These are phyloP conservation scores for Climacteris rufus DNA, from an alignment of 2,113 vertebrate genomes.

Conservation along the genomic window DNA sequence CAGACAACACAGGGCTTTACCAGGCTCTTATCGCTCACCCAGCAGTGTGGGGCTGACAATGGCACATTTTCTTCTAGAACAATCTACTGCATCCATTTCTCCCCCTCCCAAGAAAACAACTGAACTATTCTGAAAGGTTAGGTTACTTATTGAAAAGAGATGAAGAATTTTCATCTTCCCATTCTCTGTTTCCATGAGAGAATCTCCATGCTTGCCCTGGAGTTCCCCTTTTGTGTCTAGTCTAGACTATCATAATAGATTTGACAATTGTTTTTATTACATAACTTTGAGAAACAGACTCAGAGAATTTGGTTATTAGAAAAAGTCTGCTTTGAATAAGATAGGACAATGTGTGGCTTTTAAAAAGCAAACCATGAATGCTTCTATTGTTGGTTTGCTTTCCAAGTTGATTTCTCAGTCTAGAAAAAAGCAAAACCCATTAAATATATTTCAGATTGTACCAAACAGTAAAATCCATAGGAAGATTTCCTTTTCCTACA, in stretches of 20 bases:
- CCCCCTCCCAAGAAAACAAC: neutral
- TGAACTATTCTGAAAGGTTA: neutral
- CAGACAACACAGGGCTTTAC: neutral
- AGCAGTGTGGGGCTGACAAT: neutral
- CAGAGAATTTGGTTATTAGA: slow-evolving; percentile 1
- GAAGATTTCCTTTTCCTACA: neutral
- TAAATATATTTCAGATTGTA: neutral
- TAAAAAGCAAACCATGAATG: neutral
- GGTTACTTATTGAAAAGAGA: neutral
- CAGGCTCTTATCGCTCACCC: neutral
- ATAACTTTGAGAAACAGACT: slow-evolving; percentile 1
- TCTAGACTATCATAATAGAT: slow-evolving; percentile 26
- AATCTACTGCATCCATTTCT: neutral
- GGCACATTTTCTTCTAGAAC: neutral
- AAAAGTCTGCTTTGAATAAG: slow-evolving; percentile 25
- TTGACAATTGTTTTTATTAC: slow-evolving; percentile 28
- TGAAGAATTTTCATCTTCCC: neutral
- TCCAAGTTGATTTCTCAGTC: slow-evolving; percentile 4
- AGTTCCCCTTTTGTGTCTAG: neutral
- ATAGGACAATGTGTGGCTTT: slow-evolving; percentile 30
- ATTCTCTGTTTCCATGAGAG: neutral
- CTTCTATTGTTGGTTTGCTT: slow-evolving; percentile 23
- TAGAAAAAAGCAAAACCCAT: neutral
- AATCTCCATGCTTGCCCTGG: neutral
- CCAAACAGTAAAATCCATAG: neutral